Evolutionary conservation across 2,113 vertebrate species (phyloP).

Genomic region (Campylomormyrus tamandua): DNA sequence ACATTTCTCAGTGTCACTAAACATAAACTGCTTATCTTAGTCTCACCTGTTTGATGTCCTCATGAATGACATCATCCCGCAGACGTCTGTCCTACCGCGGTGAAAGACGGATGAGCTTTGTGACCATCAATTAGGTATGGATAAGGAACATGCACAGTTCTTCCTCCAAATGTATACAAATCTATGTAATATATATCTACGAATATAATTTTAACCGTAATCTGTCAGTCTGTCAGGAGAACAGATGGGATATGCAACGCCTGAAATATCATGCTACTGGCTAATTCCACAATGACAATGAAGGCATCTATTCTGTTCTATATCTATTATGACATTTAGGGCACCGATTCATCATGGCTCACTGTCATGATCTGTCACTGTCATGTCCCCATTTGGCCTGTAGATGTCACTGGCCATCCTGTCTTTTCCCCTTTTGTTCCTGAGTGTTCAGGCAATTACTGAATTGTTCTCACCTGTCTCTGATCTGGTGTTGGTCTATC

Average conservation of each 20-base stretch:
- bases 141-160: neutral
- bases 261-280: neutral
- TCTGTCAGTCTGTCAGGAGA: neutral
- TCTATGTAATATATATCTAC: neutral
- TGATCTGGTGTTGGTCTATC: neutral
- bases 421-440: neutral
- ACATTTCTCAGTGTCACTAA: neutral
- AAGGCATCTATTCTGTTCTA: neutral
- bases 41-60: neutral
- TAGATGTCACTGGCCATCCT: neutral
- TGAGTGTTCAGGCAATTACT: neutral
- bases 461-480: neutral
- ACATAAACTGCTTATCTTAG: neutral
- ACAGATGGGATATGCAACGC: neutral
- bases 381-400: neutral
- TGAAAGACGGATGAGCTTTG: neutral
- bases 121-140: neutral
- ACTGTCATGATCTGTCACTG: neutral
- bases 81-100: neutral
- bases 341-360: neutral
- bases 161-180: neutral
- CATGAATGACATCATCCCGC: neutral
- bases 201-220: neutral
- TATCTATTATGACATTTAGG: neutral
- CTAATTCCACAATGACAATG: neutral